Conservation (phyloP, 2,113 vertebrate species). For the Phycodurus eques region DNA sequence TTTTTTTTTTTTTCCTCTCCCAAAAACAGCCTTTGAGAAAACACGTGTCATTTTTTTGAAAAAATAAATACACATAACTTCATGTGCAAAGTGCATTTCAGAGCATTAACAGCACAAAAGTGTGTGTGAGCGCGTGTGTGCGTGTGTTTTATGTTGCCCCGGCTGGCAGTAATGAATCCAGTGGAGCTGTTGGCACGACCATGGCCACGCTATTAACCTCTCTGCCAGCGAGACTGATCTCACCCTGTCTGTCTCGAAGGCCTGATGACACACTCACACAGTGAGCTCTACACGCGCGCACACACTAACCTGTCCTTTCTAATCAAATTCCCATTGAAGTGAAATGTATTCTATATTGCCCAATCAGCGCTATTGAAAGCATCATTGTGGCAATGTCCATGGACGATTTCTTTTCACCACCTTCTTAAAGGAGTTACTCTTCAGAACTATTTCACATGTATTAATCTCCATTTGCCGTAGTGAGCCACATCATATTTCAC, state of each 20-base stretch:
- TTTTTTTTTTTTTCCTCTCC: too few species aligned
- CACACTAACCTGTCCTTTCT: slow-evolving; percentile 56
- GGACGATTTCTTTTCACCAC: slow-evolving; percentile 41
- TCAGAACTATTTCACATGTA: slow-evolving; percentile 51
- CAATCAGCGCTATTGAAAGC: slow-evolving; percentile 63
- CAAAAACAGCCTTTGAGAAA: neutral
- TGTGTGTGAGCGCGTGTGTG: neutral
- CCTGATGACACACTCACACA: slow-evolving; percentile 63
- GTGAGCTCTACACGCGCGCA: slow-evolving; percentile 16
- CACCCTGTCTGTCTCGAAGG: slow-evolving; percentile 62
- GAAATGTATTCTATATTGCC: slow-evolving; percentile 63
- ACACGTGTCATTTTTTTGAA: neutral
- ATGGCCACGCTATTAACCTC: slow-evolving; percentile 72
- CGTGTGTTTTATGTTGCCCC: slow-evolving; percentile 18
- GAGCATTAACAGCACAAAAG: neutral
- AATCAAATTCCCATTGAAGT: slow-evolving; percentile 67
- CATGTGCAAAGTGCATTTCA: neutral
- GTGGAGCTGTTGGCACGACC: slow-evolving; percentile 68
- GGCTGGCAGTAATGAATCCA: slow-evolving; percentile 64
- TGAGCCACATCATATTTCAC: slow-evolving; percentile 49
- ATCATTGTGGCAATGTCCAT: slow-evolving; percentile 34
- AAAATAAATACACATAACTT: neutral
- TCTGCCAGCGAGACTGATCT: slow-evolving; percentile 65
- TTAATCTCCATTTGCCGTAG: slow-evolving; percentile 50
- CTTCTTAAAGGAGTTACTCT: slow-evolving; percentile 58